Evolutionary conservation across 2,888 invertebrate genomes (phyloP).

Genomic region (Nephrotoma flavescens): DNA sequence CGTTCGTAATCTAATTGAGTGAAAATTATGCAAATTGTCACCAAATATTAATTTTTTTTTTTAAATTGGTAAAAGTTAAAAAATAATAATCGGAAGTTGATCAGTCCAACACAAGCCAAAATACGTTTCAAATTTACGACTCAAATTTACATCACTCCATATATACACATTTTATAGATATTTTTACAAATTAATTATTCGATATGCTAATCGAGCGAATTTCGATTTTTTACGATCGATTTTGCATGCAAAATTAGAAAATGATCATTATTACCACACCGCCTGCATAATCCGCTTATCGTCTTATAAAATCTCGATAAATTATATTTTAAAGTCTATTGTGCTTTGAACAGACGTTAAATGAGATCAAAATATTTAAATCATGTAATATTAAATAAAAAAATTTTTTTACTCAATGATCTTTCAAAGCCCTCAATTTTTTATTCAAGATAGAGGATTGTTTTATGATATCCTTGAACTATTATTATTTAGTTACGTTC

Average conservation of each 20-base stretch:
- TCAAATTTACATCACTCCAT: no score
- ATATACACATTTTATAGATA: no score
- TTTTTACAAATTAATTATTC: background rate
- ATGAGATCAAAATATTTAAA: background rate
- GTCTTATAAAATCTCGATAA: background rate
- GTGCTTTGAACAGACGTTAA: background rate
- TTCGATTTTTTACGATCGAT: background rate
- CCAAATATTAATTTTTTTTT: no score
- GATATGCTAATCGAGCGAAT: background rate
- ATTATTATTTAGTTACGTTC: background rate
- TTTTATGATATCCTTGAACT: background rate
- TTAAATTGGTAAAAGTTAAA: no score
- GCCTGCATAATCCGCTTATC: background rate
- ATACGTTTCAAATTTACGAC: no score
- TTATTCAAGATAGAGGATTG: background rate
- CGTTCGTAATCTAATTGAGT: no score
- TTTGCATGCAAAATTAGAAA: background rate
- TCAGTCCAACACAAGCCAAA: no score
- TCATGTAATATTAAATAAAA: background rate
- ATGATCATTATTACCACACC: background rate
- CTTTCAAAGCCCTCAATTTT: background rate
- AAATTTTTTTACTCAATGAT: background rate
- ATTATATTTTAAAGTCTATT: background rate
- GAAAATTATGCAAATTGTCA: no score
- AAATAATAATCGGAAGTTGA: no score